Percentiles rank a stretch among this genome's conserved stretches.
These are phyloP conservation scores for Drosophila auraria DNA, from an alignment of 1,140 invertebrate species.

Conservation along the genomic window DNA sequence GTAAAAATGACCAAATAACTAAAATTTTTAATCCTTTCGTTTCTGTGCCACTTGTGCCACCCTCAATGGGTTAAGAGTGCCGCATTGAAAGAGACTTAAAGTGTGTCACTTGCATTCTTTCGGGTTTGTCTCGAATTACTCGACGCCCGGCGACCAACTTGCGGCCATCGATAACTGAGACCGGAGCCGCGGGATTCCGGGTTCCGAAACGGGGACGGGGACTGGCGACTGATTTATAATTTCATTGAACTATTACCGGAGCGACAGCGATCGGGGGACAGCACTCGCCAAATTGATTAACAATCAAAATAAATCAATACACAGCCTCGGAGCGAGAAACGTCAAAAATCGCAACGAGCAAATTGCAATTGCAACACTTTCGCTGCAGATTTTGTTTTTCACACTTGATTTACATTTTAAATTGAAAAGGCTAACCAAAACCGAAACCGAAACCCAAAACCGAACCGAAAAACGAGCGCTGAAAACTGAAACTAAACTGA, in stretches of 20 bases:
- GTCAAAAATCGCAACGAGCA: slow-evolving; percentile 80
- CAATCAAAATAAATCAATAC: slow-evolving; percentile 82
- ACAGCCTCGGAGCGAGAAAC: slow-evolving; percentile 74
- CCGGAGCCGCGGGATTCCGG: slow-evolving; percentile 19
- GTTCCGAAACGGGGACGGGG: slow-evolving; percentile 10
- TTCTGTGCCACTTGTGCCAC: slow-evolving; percentile 9
- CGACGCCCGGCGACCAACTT: background rate
- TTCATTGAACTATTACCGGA: slow-evolving; percentile 78
- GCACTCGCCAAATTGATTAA: slow-evolving; percentile 77
- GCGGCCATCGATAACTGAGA: slow-evolving; percentile 13
- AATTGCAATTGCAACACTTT: slow-evolving; percentile 83
- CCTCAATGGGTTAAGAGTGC: slow-evolving; percentile 46
- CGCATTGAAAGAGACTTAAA: slow-evolving; percentile 42
- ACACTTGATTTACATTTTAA: slow-evolving; percentile 84
- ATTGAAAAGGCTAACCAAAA: slow-evolving; percentile 77
- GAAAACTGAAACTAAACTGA: slow-evolving; percentile 34
- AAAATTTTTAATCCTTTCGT: background rate
- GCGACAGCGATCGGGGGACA: slow-evolving; percentile 52
- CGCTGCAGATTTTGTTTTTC: slow-evolving; percentile 78
- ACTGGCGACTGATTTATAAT: slow-evolving; percentile 72
- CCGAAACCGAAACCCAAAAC: slow-evolving; percentile 53
- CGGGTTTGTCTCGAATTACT: slow-evolving; percentile 53
- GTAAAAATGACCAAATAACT: background rate
- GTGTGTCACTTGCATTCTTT: slow-evolving; percentile 76
- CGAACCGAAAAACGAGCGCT: slow-evolving; percentile 35